Conservation (phyloP, 2,797 vertebrate genomes). For the Bradypus variegatus region DNA sequence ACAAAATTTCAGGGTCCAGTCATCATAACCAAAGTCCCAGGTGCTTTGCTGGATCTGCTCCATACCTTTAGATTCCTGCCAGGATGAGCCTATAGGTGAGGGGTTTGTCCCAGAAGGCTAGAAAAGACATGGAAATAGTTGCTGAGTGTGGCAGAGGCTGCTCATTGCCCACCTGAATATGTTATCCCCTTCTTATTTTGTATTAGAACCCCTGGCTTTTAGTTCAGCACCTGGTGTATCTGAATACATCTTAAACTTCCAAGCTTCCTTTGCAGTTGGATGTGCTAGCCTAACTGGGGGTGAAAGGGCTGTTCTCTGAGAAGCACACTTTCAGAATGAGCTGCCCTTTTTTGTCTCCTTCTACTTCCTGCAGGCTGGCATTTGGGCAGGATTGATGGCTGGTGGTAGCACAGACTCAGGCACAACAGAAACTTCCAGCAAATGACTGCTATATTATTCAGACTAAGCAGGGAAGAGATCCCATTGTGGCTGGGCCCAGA, state of each 20-base stretch:
- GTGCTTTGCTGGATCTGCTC: background rate
- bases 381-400: background rate
- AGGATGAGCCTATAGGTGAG: background rate
- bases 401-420: too few relatives aligned
- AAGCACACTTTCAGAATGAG: background rate
- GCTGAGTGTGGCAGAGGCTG: background rate
- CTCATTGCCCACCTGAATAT: background rate
- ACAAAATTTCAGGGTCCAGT: background rate
- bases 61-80: background rate
- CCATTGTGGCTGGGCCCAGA: too few relatives aligned
- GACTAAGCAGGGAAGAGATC: too few relatives aligned
- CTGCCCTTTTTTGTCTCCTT: background rate
- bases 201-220: background rate
- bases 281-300: background rate
- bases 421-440: too few relatives aligned
- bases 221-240: background rate
- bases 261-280: background rate
- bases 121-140: background rate
- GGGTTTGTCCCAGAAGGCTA: background rate
- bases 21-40: background rate
- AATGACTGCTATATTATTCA: too few relatives aligned
- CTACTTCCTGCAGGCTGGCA: background rate
- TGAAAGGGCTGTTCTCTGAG: background rate
- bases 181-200: background rate
- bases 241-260: background rate